A percentile compares a stretch with the other conserved stretches of the same genome.
Conservation (phyloP, 1,140 invertebrate genomes). For the Pemphigus obesinymphae region DNA sequence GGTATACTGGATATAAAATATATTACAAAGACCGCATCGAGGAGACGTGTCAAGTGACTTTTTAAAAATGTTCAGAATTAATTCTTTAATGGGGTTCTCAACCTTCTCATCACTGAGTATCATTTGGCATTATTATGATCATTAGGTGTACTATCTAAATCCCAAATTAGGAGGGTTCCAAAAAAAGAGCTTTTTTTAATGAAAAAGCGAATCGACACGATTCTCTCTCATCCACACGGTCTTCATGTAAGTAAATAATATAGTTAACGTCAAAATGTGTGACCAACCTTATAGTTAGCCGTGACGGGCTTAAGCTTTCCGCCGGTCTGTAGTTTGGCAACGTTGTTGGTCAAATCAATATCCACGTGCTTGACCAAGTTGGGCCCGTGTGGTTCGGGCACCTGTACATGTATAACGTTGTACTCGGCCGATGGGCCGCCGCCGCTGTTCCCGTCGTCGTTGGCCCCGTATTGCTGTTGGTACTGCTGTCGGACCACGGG, state of each 20-base stretch:
- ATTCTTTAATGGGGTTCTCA: too few species aligned
- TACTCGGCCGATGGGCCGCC: background rate
- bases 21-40: too few species aligned
- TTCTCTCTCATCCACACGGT: too few species aligned
- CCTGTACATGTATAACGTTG: background rate
- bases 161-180: too few species aligned
- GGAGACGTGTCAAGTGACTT: background rate
- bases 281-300: conserved; percentile 2
- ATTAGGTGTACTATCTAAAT: too few species aligned
- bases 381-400: background rate
- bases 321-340: conserved; percentile 13
- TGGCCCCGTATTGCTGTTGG: background rate
- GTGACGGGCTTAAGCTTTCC: background rate
- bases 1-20: too few species aligned
- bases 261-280: background rate
- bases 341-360: conserved; percentile 21
- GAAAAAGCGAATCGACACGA: too few species aligned
- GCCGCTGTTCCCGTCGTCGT: background rate
- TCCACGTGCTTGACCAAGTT: background rate
- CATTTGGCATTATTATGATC: too few species aligned
- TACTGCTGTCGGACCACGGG: background rate
- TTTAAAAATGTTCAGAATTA: too few species aligned
- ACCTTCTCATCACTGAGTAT: too few species aligned
- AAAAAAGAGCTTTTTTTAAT: too few species aligned
- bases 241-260: too few species aligned